phyloP scores from a whole-genome alignment of 2,113 vertebrate species.

The Coptodon rendalli region DNA sequence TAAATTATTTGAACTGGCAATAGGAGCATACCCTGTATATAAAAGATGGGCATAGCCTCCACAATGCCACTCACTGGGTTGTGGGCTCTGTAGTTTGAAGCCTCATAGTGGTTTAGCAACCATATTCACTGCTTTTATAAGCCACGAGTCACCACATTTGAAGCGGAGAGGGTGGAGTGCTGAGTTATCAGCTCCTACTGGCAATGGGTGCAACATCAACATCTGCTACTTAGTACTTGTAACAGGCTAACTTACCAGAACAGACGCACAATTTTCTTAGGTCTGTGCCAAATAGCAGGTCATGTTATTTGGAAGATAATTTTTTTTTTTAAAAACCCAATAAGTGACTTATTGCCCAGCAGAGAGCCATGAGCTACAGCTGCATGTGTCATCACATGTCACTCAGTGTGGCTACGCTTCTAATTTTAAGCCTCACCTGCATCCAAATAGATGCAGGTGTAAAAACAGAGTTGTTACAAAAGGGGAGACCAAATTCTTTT shows the following conservation, averaged over 20 bases:
- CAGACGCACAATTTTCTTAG: neutral
- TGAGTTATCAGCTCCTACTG: neutral
- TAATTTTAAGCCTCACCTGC: neutral
- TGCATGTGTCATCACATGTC: neutral
- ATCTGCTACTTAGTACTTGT: neutral
- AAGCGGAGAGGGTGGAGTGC: accelerated
- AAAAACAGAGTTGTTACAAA: neutral
- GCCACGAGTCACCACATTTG: neutral
- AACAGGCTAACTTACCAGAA: neutral
- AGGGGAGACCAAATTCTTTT: accelerated
- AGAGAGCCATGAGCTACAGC: neutral
- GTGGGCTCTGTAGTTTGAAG: neutral
- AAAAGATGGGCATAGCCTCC: neutral
- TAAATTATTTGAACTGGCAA: neutral
- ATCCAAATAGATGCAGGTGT: accelerated
- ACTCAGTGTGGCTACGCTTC: neutral
- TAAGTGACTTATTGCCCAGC: neutral
- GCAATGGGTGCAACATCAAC: neutral
- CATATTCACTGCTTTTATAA: neutral
- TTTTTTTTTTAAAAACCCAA: accelerated
- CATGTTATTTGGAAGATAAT: neutral
- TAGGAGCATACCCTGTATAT: neutral
- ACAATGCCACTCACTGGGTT: neutral
- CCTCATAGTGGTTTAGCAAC: neutral
- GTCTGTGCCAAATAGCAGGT: neutral